Percentiles rank a stretch among this genome's conserved stretches.
Evolutionary conservation across 2,113 vertebrate genomes (phyloP).

Genomic region (Dolichotis patagonum): DNA sequence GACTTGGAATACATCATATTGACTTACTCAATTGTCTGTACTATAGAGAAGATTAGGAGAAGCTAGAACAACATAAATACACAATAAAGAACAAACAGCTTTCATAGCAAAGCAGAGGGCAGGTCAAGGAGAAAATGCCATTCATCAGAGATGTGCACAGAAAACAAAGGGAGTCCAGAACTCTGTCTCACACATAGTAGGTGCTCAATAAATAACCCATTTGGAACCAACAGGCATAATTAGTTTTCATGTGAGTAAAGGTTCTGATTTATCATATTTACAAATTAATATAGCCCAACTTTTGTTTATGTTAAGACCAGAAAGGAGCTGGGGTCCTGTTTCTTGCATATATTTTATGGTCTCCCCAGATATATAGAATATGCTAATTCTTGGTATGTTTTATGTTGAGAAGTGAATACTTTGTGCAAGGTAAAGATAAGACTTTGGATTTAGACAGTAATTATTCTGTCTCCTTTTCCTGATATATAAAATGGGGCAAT

Average conservation of each 20-base stretch:
- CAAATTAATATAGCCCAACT: neutral
- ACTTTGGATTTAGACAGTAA: neutral
- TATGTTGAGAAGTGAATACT: neutral
- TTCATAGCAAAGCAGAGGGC: neutral
- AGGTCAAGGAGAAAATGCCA: neutral
- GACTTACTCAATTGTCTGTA: constrained; percentile 50
- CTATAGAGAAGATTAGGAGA: constrained; percentile 30
- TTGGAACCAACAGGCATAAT: neutral
- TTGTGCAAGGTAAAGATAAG: neutral
- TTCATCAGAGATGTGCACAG: neutral
- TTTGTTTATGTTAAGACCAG: neutral
- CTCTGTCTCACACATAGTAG: neutral
- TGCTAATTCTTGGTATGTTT: neutral
- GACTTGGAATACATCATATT: constrained; percentile 60
- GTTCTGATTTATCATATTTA: neutral
- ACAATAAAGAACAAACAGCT: neutral
- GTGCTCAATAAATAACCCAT: neutral
- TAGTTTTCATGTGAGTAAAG: neutral
- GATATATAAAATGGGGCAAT: neutral
- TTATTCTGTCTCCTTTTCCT: neutral
- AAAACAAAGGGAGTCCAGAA: neutral
- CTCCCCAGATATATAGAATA: neutral
- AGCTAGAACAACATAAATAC: constrained; percentile 59
- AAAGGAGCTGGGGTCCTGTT: neutral
- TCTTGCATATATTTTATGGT: neutral